These are phyloP conservation scores for Drosophila austrosaltans DNA, from an alignment of 2,888 invertebrate species.

Conservation along the genomic window DNA sequence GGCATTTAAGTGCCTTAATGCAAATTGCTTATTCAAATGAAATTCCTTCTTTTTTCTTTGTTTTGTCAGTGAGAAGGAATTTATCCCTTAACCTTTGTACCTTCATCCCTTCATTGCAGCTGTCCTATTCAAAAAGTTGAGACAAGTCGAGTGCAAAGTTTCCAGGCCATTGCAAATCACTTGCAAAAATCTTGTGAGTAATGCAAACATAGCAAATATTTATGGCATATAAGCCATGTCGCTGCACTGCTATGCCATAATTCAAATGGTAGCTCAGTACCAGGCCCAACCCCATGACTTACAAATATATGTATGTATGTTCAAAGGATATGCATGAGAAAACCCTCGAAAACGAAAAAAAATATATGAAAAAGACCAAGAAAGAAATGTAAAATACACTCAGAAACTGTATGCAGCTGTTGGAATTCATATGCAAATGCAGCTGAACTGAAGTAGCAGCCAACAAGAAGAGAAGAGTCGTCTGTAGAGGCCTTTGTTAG, in stretches of 20 bases:
- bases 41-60: background rate
- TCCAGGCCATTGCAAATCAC: conserved; percentile 70
- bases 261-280: conserved; percentile 63
- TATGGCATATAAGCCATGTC: conserved; percentile 70
- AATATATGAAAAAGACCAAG: conserved; percentile 36
- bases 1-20: background rate
- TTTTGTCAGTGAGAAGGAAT: conserved; percentile 37
- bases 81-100: conserved; percentile 4
- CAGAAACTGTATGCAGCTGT: conserved; percentile 54
- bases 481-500: conserved; percentile 41
- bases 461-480: conserved; percentile 16
- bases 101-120: background rate
- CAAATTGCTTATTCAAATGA: conserved; percentile 2
- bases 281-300: conserved; percentile 1
- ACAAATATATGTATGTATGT: background rate
- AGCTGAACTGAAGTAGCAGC: conserved; percentile 29
- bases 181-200: conserved; percentile 64
- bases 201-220: conserved; percentile 73
- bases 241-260: conserved; percentile 73
- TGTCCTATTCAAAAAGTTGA: conserved; percentile 27
- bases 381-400: conserved; percentile 24
- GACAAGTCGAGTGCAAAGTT: conserved; percentile 62
- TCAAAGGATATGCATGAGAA: conserved; percentile 21
- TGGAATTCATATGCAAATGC: conserved; percentile 67
- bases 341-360: conserved; percentile 7